Base-by-base conservation (phyloP, 2,797 vertebrate species). In the Syngnathus rostellatus region DNA sequence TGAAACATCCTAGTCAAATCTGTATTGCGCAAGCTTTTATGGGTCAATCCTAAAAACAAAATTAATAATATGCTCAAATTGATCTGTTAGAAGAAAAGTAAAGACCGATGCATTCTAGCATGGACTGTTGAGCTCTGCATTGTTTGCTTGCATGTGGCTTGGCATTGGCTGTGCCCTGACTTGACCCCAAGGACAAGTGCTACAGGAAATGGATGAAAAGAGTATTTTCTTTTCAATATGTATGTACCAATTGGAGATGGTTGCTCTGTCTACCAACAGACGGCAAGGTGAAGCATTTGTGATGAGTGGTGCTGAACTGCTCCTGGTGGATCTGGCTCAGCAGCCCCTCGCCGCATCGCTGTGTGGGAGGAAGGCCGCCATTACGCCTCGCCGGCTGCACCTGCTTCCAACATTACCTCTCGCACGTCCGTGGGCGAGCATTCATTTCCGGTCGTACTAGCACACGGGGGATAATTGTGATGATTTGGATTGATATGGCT, bases 401-500 rank as follows among this genome's bases (percentile, higher is more conserved):
- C 75, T 71, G 74, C 72, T 74, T 76, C 59, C 72, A 74, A 71
- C 67, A 69, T 67, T 38, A 65, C 72, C 58, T 40, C 48, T 78
- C 74, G 66, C 77, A 70, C 62, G 73, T 82, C 68, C 69, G 70
- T 45, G 71, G 37, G 67, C 72, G 74, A 71, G 76, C 71, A 50
- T 80, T 82, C 63, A 78, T 80, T 69, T 72, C 77, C 8, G 61
- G 63, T 63, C 39, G 61, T 67, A 66, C 62, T 53, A 53, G 63
- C 76, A 72, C 68, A 69, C 68, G 65, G 63, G 74, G 82, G 81
- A 80, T 80, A 70, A 82, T 80, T 45, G 72, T 77, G 76, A 77
- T 82, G 65, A 87, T 89, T 87, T 88, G 77, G 83, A 85, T 87
- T 78, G 77, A 80, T 84, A 85, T 86, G 75, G 78, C 78, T 83